phyloP scores from a whole-genome alignment of 2,113 vertebrate genomes.

The Rhea pennata region DNA sequence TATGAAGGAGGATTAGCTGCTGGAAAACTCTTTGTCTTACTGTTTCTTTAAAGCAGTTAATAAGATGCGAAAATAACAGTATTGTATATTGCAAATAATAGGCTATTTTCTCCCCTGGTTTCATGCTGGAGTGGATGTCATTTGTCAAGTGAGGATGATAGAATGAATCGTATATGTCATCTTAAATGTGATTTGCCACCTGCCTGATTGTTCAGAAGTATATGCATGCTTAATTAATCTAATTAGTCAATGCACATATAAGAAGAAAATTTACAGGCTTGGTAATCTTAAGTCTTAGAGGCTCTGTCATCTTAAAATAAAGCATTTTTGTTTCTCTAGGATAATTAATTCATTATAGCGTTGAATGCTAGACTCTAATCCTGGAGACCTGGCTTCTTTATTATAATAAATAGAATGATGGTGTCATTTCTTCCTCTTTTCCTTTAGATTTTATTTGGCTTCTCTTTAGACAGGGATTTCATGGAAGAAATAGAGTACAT shows the following conservation, averaged over 20 bases:
- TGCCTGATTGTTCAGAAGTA: slow-evolving; percentile 77
- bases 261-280: slow-evolving; percentile 76
- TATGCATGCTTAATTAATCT: slow-evolving; percentile 82
- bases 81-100: slow-evolving; percentile 30
- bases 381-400: slow-evolving; percentile 51
- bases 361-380: slow-evolving; percentile 55
- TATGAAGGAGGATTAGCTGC: slow-evolving; percentile 22
- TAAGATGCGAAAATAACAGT: slow-evolving; percentile 42
- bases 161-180: slow-evolving; percentile 72
- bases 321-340: slow-evolving; percentile 78
- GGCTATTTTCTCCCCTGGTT: slow-evolving; percentile 49
- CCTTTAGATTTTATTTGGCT: slow-evolving; percentile 58
- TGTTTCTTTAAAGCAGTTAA: slow-evolving; percentile 35
- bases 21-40: slow-evolving; percentile 14
- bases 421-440: slow-evolving; percentile 20
- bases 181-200: slow-evolving; percentile 80
- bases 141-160: slow-evolving; percentile 77
- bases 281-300: too few relatives aligned
- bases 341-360: slow-evolving; percentile 76
- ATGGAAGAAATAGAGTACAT: neutral
- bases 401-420: slow-evolving; percentile 42
- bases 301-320: slow-evolving; percentile 78
- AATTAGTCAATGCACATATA: slow-evolving; percentile 82
- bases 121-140: slow-evolving; percentile 64
- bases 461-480: neutral